phyloP scores from a whole-genome alignment of 2,797 vertebrate species.

The Calcarius lapponicus region DNA sequence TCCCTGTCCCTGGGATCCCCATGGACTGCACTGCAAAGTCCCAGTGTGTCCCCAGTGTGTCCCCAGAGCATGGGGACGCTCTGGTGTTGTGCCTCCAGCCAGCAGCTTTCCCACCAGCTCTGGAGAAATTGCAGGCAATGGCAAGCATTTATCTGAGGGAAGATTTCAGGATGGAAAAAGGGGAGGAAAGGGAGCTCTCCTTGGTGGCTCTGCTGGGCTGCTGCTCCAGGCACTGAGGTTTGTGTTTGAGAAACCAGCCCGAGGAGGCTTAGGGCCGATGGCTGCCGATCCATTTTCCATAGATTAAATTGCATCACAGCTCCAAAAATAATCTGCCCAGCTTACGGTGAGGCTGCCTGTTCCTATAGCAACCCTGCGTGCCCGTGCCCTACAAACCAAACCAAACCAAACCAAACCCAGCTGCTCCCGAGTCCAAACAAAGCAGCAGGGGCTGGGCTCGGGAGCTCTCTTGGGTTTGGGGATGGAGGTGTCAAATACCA shows the following conservation, averaged over 20 bases:
- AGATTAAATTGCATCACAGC: slow-evolving; percentile 50
- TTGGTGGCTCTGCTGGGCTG: not conserved
- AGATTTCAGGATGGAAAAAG: not conserved
- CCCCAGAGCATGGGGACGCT: rapidly evolving
- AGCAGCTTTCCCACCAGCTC: not conserved
- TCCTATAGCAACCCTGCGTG: slow-evolving; percentile 64
- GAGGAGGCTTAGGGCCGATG: not conserved
- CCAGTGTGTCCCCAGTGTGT: rapidly evolving
- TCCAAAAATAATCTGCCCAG: slow-evolving; percentile 72
- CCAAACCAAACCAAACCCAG: not conserved
- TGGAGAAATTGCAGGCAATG: rapidly evolving
- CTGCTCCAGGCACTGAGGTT: not conserved
- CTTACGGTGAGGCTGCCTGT: slow-evolving; percentile 3
- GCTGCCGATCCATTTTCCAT: slow-evolving; percentile 35
- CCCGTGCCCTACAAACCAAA: not conserved
- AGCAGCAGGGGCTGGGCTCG: rapidly evolving
- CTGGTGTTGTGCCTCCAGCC: not conserved
- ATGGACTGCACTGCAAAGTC: rapidly evolving
- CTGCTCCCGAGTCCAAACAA: not conserved
- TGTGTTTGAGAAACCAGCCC: not conserved
- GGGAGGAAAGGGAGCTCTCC: not conserved
- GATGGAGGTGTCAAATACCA: rapidly evolving
- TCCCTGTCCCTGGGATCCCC: not conserved
- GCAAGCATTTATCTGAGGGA: not conserved
- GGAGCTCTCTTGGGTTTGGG: not conserved